A percentile compares a stretch with the other conserved stretches of the same genome.
These are phyloP conservation scores for Pedicia rivosa DNA, from an alignment of 2,888 invertebrate species.

Conservation along the genomic window DNA sequence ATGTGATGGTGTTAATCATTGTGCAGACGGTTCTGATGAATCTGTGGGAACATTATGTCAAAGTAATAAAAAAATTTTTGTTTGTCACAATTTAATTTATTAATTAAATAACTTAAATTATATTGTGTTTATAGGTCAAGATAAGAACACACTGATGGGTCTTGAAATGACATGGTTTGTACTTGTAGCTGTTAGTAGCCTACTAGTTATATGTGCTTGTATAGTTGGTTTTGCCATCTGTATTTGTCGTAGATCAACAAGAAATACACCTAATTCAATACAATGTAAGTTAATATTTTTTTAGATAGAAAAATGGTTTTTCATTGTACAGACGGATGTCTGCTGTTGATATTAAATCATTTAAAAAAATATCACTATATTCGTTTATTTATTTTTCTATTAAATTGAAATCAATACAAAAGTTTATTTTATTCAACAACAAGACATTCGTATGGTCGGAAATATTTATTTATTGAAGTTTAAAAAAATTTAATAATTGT, in stretches of 20 bases:
- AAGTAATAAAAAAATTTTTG: constrained; percentile 40
- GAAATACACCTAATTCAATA: constrained; percentile 33
- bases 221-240: constrained; percentile 57
- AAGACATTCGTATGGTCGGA: too few relatives aligned
- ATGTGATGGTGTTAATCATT: constrained; percentile 88
- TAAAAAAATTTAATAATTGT: too few relatives aligned
- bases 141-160: constrained; percentile 47
- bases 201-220: constrained; percentile 50
- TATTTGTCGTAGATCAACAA: constrained; percentile 47
- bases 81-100: too few relatives aligned
- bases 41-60: constrained; percentile 70
- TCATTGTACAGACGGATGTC: too few relatives aligned
- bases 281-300: constrained; percentile 22
- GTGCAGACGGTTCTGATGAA: constrained; percentile 88
- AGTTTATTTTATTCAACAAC: too few relatives aligned
- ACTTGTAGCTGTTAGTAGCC: constrained; percentile 49
- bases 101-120: too few relatives aligned
- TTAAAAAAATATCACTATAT: too few relatives aligned
- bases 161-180: constrained; percentile 64
- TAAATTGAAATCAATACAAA: too few relatives aligned
- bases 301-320: too few relatives aligned
- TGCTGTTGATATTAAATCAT: too few relatives aligned
- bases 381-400: too few relatives aligned
- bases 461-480: too few relatives aligned
- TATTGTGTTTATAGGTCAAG: constrained; percentile 40